Evolutionary conservation across 2,113 vertebrate genomes (phyloP).

Genomic region (Ursus arctos): DNA sequence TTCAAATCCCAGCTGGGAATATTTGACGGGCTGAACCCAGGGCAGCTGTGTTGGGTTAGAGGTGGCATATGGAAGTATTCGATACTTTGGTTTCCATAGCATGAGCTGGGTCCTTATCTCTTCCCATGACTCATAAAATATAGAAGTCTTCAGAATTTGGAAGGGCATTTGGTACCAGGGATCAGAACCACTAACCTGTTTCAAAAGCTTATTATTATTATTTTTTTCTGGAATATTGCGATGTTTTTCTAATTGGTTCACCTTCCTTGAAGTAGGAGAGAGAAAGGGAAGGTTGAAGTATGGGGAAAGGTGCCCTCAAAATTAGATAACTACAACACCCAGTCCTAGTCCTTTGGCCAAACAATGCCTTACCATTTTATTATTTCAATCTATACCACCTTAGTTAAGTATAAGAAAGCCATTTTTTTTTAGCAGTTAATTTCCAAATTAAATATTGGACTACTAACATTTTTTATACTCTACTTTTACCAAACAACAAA

Average conservation of each 20-base stretch:
- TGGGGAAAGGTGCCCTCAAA: not conserved
- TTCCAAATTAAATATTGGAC: slow-evolving; percentile 2
- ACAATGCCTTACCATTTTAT: not conserved
- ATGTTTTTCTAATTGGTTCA: not conserved
- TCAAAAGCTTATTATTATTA: not conserved
- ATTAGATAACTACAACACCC: not conserved
- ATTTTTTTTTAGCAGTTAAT: slow-evolving; percentile 12
- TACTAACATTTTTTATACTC: not conserved
- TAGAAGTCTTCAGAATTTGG: not conserved
- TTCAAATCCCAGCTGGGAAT: not conserved
- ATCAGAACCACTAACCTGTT: not conserved
- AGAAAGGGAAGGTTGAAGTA: not conserved
- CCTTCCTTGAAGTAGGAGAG: not conserved
- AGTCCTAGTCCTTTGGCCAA: not conserved
- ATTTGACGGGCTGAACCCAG: not conserved
- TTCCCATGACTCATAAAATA: not conserved
- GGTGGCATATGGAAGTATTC: not conserved
- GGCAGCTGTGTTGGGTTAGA: not conserved
- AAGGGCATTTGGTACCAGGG: not conserved
- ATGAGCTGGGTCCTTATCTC: not conserved
- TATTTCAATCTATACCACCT: not conserved
- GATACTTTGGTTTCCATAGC: not conserved
- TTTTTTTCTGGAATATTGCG: not conserved
- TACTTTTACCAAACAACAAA: not conserved
- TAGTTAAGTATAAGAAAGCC: not conserved